Evolutionary conservation across 2,113 vertebrate species (phyloP), one percentile per base, ranked within the genome.

Genomic region (Hippolais icterina): DNA sequence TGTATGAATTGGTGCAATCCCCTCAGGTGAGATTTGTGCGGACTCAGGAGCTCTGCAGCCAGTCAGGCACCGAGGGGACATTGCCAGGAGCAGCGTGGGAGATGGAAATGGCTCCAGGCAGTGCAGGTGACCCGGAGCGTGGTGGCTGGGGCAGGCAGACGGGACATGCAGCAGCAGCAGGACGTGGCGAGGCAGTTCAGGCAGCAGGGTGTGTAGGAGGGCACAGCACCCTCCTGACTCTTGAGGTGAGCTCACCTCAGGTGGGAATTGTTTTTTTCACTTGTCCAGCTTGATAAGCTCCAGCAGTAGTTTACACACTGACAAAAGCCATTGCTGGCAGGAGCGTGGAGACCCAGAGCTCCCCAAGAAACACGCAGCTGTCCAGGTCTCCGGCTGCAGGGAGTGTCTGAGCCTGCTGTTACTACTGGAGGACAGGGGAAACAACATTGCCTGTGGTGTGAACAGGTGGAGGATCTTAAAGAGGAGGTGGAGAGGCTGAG

Each of bases 41-140:
- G 22, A 6, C 54, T 37, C 7, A 2, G 37, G 53, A 68, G 63
- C 63, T 57, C 25, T 44, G 61, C 35, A 31, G 61, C 49, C 61
- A 3, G 5, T 35, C 44, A 22, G 61, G 31, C 31, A 31, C 63
- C 27, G 71, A 68, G 53, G 6, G 15, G 61, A 7, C 83, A 31
- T 11, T 66, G 53, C 61, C 71, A 44, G 61, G 71, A 44, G 44
- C 37, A 66, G 44, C 0, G 0, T 0, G 2, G 25, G 17, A 37
- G 37, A 10, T 59, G 0, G 10, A 4, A 33, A 8, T 18, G 53
- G 46, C 63, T 68, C 27, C 83, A 23, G 46, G 53, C 52, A 19
- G 9, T 15, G 37, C 46, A 68, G 6, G 83, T 59, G 44, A 37
- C 37, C 16, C 21, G 11, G 25, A 31, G 31, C 0, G 0, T 17